phyloP scores from a whole-genome alignment of 2,888 invertebrate species.

The Orchesellides sinensis region DNA sequence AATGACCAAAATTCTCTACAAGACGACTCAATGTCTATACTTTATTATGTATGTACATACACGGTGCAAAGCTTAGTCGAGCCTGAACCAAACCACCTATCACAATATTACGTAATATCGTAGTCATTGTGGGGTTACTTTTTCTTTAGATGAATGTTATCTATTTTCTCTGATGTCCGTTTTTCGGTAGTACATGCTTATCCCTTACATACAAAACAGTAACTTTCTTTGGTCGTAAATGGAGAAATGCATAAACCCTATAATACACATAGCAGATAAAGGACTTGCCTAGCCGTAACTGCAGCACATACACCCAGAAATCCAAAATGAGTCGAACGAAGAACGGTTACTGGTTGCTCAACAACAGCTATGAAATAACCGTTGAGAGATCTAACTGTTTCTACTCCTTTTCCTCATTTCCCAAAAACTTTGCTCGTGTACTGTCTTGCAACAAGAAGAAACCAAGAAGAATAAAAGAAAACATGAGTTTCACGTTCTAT shows the following conservation, averaged over 20 bases:
- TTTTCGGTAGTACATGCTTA: conserved; percentile 41
- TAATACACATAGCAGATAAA: too few species aligned
- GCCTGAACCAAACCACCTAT: neutral
- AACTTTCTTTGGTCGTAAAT: neutral
- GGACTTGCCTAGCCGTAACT: too few species aligned
- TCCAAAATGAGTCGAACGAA: neutral
- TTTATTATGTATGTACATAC: too few species aligned
- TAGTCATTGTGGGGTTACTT: neutral
- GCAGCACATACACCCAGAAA: neutral
- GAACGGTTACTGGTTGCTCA: neutral
- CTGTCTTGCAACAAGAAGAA: too few species aligned
- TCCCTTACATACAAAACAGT: conserved; percentile 32
- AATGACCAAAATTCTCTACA: conserved; percentile 10
- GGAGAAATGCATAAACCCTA: neutral
- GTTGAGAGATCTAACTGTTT: neutral
- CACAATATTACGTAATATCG: conserved; percentile 4
- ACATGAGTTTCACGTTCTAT: neutral
- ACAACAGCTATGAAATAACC: neutral
- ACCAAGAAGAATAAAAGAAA: neutral
- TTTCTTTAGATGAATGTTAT: conserved; percentile 69
- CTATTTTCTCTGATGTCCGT: conserved; percentile 68
- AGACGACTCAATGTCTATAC: neutral
- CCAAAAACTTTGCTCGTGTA: neutral
- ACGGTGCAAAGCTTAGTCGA: too few species aligned
- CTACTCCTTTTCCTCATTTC: neutral